Evolutionary conservation across 1,140 invertebrate species (phyloP), one percentile per base, ranked within the genome.

Genomic region (Drosophila azteca): DNA sequence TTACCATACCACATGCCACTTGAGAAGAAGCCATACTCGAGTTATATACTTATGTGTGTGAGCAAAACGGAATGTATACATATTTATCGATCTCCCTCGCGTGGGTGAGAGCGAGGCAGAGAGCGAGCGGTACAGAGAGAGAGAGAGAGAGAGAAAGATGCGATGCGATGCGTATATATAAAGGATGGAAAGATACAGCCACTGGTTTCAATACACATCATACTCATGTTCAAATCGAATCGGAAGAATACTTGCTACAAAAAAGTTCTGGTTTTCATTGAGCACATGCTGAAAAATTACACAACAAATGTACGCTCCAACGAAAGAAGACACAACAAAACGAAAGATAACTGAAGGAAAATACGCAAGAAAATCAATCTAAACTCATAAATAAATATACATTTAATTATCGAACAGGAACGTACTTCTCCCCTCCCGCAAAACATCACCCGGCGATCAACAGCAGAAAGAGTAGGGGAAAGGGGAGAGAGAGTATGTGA

Each of bases 261-360:
- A 75, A 79, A 67, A 69, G 68, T 78, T 85, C 66, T 70, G 64
- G 67, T 61, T 87, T 74, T 81, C 74, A 82, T 87, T 88, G 82
- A 79, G 83, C 71, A 87, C 82, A 87, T 87, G 83, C 83, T 87
- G 83, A 87, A 87, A 79, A 88, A 77, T 88, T 55, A 71, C 68
- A 76, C 35, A 39, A 84, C 73, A 84, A 72, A 74, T 72, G 3
- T 88, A 88, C 72, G 83, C 70, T 87, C 75, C 60, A 75, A 72
- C 39, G 60, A 68, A 51, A 49, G 26, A 55, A 66, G 31, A 29
- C 46, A 60, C 43, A 76, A 26, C 31, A 59, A 62, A 66, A 62
- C 31, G 43, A 57, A 20, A 46, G 52, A 13, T 39, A 84, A 54
- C 39, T 15, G 49, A 41, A 48, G 11, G 49, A 29, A 22, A 22